A percentile compares a stretch with the other conserved stretches of the same genome.
phyloP scores from a whole-genome alignment of 2,113 vertebrate genomes.

The Psilopsiagon aurifrons region DNA sequence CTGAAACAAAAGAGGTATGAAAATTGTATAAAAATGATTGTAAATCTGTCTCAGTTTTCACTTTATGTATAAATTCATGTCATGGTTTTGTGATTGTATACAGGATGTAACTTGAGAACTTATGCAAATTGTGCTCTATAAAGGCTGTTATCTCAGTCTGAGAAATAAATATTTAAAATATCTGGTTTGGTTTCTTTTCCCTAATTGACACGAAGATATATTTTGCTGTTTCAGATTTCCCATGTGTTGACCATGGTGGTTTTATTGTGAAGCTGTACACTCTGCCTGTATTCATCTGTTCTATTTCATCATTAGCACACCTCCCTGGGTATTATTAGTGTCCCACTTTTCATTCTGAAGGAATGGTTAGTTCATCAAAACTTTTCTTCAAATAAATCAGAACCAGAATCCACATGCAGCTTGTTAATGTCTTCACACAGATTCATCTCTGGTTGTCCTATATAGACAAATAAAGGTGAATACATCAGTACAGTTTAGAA shows the following conservation, averaged over 20 bases:
- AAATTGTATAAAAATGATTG: slow-evolving; percentile 92
- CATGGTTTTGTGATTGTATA: slow-evolving; percentile 97
- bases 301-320: neutral
- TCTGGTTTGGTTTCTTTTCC: slow-evolving; percentile 27
- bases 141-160: slow-evolving; percentile 87
- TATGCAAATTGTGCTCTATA: slow-evolving; percentile 96
- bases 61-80: slow-evolving; percentile 90
- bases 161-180: slow-evolving; percentile 96
- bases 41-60: slow-evolving; percentile 95
- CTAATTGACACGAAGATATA: neutral
- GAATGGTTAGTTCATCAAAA: neutral
- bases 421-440: neutral
- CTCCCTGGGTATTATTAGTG: neutral
- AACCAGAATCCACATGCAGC: neutral
- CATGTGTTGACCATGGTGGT: neutral
- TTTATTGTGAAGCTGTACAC: neutral
- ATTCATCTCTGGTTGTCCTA: neutral
- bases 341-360: neutral
- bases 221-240: neutral
- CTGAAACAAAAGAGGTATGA: slow-evolving; percentile 76
- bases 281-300: neutral
- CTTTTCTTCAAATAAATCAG: neutral
- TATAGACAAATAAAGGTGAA: neutral
- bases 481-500: neutral
- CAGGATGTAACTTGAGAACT: slow-evolving; percentile 93